A percentile compares a stretch with the other conserved stretches of the same genome.
These are phyloP conservation scores for Acropternis orthonyx DNA, from an alignment of 2,797 vertebrate genomes.

Conservation along the genomic window DNA sequence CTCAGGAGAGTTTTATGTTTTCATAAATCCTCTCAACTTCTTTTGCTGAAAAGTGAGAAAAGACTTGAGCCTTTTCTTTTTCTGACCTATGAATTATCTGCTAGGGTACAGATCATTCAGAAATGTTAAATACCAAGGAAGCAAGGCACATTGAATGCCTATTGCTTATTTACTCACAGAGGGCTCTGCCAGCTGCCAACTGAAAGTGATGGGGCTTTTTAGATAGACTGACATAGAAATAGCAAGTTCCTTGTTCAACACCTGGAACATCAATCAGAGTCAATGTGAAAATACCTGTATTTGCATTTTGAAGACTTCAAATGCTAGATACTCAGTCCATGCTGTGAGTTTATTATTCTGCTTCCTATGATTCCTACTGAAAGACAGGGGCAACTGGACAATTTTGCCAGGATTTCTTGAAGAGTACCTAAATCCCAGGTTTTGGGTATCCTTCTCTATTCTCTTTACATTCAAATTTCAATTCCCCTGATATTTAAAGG, in stretches of 20 bases:
- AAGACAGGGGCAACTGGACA: background rate
- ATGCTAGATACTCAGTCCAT: background rate
- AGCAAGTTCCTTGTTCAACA: background rate
- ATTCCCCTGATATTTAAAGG: background rate
- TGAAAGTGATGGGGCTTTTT: background rate
- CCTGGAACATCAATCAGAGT: constrained; percentile 46
- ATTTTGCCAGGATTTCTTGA: background rate
- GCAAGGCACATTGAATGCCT: background rate
- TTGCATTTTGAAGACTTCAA: constrained; percentile 37
- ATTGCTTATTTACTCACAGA: background rate
- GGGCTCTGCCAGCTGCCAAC: background rate
- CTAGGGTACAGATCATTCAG: background rate
- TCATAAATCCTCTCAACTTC: background rate
- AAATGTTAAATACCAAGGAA: background rate
- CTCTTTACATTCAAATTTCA: background rate
- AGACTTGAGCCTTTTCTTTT: background rate
- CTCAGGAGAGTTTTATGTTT: background rate
- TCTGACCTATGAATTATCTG: background rate
- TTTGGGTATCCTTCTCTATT: background rate
- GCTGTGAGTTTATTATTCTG: background rate
- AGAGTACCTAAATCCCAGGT: background rate
- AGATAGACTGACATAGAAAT: background rate
- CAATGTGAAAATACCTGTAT: constrained; percentile 18
- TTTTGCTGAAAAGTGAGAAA: background rate
- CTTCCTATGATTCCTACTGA: background rate